These are phyloP conservation scores for Prosapia bicincta DNA, from an alignment of 2,888 invertebrate species.

Conservation along the genomic window DNA sequence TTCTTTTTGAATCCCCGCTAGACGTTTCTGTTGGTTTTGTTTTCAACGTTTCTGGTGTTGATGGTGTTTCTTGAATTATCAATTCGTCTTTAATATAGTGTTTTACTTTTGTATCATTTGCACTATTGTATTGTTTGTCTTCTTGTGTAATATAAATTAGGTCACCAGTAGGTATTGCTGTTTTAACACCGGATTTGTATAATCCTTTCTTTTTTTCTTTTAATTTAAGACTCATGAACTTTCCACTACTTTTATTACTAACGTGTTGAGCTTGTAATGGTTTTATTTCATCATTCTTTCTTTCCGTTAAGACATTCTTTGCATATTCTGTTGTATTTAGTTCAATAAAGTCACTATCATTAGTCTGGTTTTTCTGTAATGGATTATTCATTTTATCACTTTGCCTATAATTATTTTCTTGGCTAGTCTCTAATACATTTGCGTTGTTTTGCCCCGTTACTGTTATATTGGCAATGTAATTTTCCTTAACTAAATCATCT, in stretches of 20 bases:
- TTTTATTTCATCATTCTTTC: not conserved
- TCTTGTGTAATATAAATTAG: not conserved
- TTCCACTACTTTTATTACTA: not conserved
- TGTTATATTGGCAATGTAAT: not conserved
- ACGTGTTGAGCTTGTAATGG: not conserved
- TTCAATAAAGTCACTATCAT: not conserved
- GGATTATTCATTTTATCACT: not conserved
- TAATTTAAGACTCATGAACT: not conserved
- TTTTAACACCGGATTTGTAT: not conserved
- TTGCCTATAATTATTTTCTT: not conserved
- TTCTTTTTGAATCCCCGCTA: not conserved
- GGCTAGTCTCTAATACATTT: not conserved
- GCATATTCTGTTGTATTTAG: not conserved
- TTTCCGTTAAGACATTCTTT: not conserved
- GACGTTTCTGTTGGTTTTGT: not conserved
- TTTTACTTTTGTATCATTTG: not conserved
- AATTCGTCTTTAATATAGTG: conserved; percentile 5
- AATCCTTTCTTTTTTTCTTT: not conserved
- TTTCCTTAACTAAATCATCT: not conserved
- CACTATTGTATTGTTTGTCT: not conserved
- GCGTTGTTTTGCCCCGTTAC: not conserved
- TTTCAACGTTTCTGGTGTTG: not conserved
- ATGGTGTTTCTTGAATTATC: conserved; percentile 13
- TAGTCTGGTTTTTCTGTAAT: not conserved
- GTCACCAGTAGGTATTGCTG: not conserved